phyloP scores from a whole-genome alignment of 2,888 invertebrate species.

The Shargacucullia verbasci region DNA sequence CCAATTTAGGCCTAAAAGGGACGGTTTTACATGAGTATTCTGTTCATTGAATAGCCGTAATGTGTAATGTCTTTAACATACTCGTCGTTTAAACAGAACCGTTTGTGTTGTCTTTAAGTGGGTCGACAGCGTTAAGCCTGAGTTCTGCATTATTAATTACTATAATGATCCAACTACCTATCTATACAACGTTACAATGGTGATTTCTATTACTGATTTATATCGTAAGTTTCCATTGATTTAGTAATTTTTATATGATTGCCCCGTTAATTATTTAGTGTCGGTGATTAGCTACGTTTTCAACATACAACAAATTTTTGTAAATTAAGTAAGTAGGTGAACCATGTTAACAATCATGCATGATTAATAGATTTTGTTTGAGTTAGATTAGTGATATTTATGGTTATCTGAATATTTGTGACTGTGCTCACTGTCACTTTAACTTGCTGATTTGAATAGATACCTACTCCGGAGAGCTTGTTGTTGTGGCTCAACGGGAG shows the following conservation, averaged over 20 bases:
- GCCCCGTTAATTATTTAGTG: slow-evolving; percentile 23
- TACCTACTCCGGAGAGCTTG: too few species aligned
- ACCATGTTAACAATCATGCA: background rate
- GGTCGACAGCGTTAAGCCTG: slow-evolving; percentile 6
- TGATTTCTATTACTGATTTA: slow-evolving; percentile 43
- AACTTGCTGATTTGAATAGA: too few species aligned
- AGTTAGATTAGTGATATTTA: too few species aligned
- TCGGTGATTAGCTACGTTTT: slow-evolving; percentile 35
- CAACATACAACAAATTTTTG: slow-evolving; percentile 7
- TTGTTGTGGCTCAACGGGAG: too few species aligned
- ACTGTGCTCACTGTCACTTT: too few species aligned
- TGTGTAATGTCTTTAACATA: slow-evolving; percentile 28
- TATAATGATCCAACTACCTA: slow-evolving; percentile 5
- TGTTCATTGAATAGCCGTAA: slow-evolving; percentile 36
- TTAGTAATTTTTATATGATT: slow-evolving; percentile 29
- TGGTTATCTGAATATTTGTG: background rate
- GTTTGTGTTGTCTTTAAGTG: slow-evolving; percentile 18
- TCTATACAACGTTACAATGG: slow-evolving; percentile 7
- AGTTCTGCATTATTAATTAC: slow-evolving; percentile 19
- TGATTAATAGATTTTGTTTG: too few species aligned
- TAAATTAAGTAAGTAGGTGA: background rate
- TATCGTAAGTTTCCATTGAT: slow-evolving; percentile 35
- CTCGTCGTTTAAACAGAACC: slow-evolving; percentile 27
- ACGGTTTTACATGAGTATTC: slow-evolving; percentile 1
- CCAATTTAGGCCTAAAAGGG: slow-evolving; percentile 29